phyloP scores from a whole-genome alignment of 2,797 vertebrate species.

The Gobio occitaniae region DNA sequence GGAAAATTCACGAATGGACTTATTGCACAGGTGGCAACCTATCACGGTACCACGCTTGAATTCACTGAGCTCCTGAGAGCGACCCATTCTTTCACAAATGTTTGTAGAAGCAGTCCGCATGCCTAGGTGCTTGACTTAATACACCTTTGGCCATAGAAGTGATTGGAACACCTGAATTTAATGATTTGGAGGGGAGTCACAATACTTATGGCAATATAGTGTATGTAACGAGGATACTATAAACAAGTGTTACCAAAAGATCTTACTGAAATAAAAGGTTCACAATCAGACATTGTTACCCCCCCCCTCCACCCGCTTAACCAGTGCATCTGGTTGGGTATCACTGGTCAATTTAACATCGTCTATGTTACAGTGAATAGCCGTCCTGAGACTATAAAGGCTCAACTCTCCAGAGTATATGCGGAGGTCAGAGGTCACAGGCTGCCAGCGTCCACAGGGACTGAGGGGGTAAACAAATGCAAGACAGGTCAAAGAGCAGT shows the following conservation, averaged over 20 bases:
- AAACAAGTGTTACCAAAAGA: not conserved
- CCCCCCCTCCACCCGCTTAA: not conserved
- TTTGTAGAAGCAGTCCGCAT: no score
- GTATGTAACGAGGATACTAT: no score
- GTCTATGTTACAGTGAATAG: not conserved
- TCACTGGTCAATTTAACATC: not conserved
- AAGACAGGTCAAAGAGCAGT: constrained; percentile 40
- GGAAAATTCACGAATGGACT: no score
- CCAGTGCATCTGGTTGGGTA: not conserved
- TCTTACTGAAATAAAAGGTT: not conserved
- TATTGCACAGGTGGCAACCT: no score
- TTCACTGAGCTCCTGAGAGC: no score
- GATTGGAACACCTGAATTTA: no score
- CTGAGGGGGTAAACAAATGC: constrained; percentile 44
- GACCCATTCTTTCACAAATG: no score
- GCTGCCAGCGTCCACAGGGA: not conserved
- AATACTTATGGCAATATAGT: no score
- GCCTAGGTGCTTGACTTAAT: no score
- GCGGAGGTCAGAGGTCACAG: constrained; percentile 40
- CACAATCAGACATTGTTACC: not conserved
- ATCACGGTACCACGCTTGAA: no score
- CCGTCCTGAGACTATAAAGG: constrained; percentile 33
- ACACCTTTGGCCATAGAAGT: no score
- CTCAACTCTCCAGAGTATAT: constrained; percentile 36
- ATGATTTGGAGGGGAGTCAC: no score